Conservation (phyloP, 2,888 invertebrate species). For the Apamea anceps region DNA sequence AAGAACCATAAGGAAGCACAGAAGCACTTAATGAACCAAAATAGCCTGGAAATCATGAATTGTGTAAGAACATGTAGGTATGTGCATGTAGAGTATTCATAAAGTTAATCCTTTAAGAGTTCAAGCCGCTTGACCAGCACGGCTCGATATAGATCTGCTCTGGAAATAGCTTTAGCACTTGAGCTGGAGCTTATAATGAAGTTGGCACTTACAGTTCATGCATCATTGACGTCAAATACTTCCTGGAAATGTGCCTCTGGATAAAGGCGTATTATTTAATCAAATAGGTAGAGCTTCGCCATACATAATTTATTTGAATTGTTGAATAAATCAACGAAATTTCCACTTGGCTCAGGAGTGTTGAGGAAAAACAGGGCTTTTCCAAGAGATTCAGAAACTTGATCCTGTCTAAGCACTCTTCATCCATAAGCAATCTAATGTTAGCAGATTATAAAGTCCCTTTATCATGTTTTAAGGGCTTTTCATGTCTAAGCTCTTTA, state of each 20-base stretch:
- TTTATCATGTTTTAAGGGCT: slow-evolving; percentile 6
- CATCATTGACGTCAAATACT: slow-evolving; percentile 59
- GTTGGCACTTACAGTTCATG: slow-evolving; percentile 58
- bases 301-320: slow-evolving; percentile 38
- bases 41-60: slow-evolving; percentile 38
- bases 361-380: slow-evolving; percentile 26
- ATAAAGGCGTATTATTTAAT: slow-evolving; percentile 33
- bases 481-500: slow-evolving; percentile 18
- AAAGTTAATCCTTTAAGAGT: slow-evolving; percentile 58
- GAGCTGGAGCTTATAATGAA: slow-evolving; percentile 58
- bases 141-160: slow-evolving; percentile 57
- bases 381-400: slow-evolving; percentile 25
- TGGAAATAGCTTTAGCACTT: slow-evolving; percentile 60
- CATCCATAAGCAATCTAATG: slow-evolving; percentile 30
- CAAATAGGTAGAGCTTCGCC: background rate
- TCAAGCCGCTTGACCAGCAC: slow-evolving; percentile 61
- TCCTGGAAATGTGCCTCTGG: slow-evolving; percentile 47
- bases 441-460: slow-evolving; percentile 15
- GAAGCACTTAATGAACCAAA: slow-evolving; percentile 48
- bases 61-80: slow-evolving; percentile 28
- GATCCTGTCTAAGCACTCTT: background rate
- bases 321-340: slow-evolving; percentile 45
- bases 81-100: slow-evolving; percentile 29
- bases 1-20: slow-evolving; percentile 20
- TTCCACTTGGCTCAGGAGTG: slow-evolving; percentile 16